Evolutionary conservation across 1,140 invertebrate species (phyloP).

Genomic region (Oryctes rhinoceros): DNA sequence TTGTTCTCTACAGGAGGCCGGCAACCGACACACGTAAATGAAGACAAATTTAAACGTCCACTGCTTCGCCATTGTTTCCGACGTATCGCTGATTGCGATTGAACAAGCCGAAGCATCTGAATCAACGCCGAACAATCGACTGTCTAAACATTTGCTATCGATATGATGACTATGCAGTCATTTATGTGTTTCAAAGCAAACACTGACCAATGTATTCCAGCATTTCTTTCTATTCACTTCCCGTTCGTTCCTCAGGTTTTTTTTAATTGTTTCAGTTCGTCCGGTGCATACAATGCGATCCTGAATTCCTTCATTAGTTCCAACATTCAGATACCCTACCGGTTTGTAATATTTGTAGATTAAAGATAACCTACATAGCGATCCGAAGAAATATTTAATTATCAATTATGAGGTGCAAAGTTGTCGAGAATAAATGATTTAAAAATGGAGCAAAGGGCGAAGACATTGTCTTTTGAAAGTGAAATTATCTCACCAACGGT

Average conservation of each 20-base stretch:
- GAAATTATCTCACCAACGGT: too few relatives aligned
- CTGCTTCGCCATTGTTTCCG: slow-evolving; percentile 44
- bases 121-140: slow-evolving; percentile 43
- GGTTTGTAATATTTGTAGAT: not conserved
- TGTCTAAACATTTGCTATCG: slow-evolving; percentile 44
- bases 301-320: slow-evolving; percentile 10
- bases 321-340: not conserved
- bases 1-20: slow-evolving; percentile 53
- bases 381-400: too few relatives aligned
- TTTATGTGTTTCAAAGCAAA: slow-evolving; percentile 29
- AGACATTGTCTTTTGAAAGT: too few relatives aligned
- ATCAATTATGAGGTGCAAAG: too few relatives aligned
- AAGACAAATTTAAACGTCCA: slow-evolving; percentile 54
- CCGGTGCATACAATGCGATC: not conserved
- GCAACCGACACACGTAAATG: slow-evolving; percentile 50
- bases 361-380: too few relatives aligned
- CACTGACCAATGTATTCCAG: not conserved
- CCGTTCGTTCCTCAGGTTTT: not conserved
- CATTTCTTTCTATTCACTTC: slow-evolving; percentile 19
- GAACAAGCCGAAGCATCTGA: slow-evolving; percentile 51
- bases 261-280: not conserved
- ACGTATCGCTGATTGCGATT: slow-evolving; percentile 49
- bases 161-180: slow-evolving; percentile 42
- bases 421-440: too few relatives aligned
- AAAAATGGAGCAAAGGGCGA: too few relatives aligned